These are phyloP conservation scores for Bemisia tabaci DNA, from an alignment of 1,140 invertebrate genomes.

Conservation along the genomic window DNA sequence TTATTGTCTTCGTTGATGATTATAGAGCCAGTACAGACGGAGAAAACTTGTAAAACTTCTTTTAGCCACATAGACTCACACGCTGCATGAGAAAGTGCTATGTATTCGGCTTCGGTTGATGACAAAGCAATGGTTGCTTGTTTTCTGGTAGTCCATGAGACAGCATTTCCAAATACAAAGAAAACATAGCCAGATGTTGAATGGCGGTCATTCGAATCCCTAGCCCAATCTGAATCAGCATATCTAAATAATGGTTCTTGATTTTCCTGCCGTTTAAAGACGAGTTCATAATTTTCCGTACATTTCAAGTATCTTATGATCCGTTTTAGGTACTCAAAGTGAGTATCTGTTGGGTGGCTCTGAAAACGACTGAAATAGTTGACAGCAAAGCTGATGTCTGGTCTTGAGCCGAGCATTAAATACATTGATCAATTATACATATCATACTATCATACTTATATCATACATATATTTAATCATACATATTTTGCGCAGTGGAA, in stretches of 20 bases:
- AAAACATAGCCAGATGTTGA: conserved; percentile 25
- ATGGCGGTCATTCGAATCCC: conserved; percentile 23
- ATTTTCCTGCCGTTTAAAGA: conserved; percentile 3
- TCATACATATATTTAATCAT: too few species aligned
- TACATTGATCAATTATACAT: conserved; percentile 24
- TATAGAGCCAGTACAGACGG: background rate
- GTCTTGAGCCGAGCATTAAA: conserved; percentile 20
- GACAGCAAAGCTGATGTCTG: conserved; percentile 21
- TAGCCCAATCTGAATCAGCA: conserved; percentile 29
- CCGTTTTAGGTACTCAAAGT: conserved; percentile 10
- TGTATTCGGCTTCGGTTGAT: conserved; percentile 25
- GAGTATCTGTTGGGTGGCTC: conserved; percentile 15
- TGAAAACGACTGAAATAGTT: conserved; percentile 19
- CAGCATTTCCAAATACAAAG: conserved; percentile 15
- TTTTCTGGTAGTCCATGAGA: conserved; percentile 22
- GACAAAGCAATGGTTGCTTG: conserved; percentile 22
- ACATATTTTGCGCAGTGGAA: too few species aligned
- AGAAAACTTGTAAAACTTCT: conserved; percentile 13
- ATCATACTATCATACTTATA: too few species aligned
- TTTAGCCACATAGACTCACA: conserved; percentile 19
- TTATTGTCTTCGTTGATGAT: conserved; percentile 1
- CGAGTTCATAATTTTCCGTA: conserved; percentile 1
- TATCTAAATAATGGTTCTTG: background rate
- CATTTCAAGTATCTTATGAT: conserved; percentile 13
- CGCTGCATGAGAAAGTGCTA: conserved; percentile 21